Base-by-base conservation (phyloP, 2,113 vertebrate genomes). In the Circaetus gallicus region DNA sequence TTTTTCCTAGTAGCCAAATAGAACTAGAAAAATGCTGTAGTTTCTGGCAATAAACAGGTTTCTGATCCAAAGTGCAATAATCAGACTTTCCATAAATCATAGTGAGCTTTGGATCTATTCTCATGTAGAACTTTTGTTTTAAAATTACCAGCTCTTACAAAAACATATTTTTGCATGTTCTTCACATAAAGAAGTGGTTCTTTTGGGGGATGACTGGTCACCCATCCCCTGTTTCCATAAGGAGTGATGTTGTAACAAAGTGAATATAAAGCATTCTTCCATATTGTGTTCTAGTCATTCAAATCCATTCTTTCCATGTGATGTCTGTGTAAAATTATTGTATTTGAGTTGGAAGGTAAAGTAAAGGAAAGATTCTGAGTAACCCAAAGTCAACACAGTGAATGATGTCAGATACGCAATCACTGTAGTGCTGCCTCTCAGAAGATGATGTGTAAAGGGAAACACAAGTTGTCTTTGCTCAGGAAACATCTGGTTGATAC, bases 401-500 rank as follows among this genome's bases (percentile, higher is more conserved):
- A 94, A 50, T 97, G 96, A 95, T 96, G 95, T 97, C 96, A 98
- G 96, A 73, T 38, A 6, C 1, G 11, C 49, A 85, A 53, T 63
- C 43, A 25, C 59, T 83, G 74, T 84, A 95, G 62, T 38, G 72
- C 71, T 90, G 81, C 85, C 91, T 81, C 97, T 94, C 90, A 45
- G 96, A 97, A 98, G 98, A 95, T 98, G 98, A 93, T 96, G 91
- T 90, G 91, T 82, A 67, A 97, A 91, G 97, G 98, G 98, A 98
- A 98, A 97, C 70, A 50, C 85, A 88, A 16, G 47, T 96, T 97
- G 90, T 96, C 96, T 97, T 93, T 97, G 96, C 73, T 98, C 98
- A 98, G 99, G 98, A 99, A 99, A 98, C 98, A 98, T 97, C 98
- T 98, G 98, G 92, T 52, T 81, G 95, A 96, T 97, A 91, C 92